These are phyloP conservation scores for Brachionus paranguensis DNA, from an alignment of 1,140 invertebrate genomes.

Conservation along the genomic window DNA sequence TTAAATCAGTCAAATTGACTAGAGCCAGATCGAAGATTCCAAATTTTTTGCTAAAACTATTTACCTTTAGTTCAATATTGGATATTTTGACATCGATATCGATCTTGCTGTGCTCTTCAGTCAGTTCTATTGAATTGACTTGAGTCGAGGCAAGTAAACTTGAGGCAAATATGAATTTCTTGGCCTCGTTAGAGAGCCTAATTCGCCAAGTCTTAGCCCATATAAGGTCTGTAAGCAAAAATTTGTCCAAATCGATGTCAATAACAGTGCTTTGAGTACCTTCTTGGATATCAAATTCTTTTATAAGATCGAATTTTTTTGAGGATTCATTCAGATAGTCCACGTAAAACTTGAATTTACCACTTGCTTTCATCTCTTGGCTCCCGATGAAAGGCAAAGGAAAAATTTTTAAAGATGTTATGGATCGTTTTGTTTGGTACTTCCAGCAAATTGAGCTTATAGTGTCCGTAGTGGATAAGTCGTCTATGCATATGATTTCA, in stretches of 20 bases:
- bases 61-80: slow-evolving; percentile 6
- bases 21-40: neutral
- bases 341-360: neutral
- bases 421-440: neutral
- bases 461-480: neutral
- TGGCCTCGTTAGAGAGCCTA: slow-evolving; percentile 1
- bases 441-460: slow-evolving; percentile 33
- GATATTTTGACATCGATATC: slow-evolving; percentile 1
- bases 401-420: neutral
- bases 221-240: neutral
- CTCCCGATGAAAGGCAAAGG: slow-evolving; percentile 19
- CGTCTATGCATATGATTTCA: slow-evolving; percentile 16
- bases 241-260: neutral
- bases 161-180: neutral
- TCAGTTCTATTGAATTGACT: slow-evolving; percentile 10
- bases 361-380: neutral
- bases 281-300: slow-evolving; percentile 27
- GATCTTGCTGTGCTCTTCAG: neutral
- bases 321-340: slow-evolving; percentile 20
- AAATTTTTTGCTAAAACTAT: neutral
- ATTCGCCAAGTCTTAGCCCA: slow-evolving; percentile 17
- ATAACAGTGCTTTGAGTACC: neutral
- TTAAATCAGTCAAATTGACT: neutral
- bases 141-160: slow-evolving; percentile 28
- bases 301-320: slow-evolving; percentile 4